Evolutionary conservation across 2,113 vertebrate species (phyloP).

Genomic region (Ictalurus punctatus): DNA sequence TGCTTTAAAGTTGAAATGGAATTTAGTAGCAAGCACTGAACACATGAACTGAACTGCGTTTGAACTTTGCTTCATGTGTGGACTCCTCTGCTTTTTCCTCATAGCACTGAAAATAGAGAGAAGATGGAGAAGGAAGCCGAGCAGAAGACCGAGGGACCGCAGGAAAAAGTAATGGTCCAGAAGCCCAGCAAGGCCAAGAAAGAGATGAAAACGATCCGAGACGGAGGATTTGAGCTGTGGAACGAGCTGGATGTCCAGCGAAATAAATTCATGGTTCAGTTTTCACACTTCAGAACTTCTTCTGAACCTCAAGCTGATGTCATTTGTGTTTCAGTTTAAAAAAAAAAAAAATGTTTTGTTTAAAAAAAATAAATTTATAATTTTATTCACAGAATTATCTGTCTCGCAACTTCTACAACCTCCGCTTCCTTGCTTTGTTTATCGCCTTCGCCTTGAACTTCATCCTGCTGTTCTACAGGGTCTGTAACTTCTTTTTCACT

Average conservation of each 20-base stretch:
- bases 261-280: constrained; percentile 84
- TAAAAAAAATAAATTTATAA: background rate
- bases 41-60: background rate
- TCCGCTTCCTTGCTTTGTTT: constrained; percentile 88
- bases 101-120: constrained; percentile 83
- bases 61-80: background rate
- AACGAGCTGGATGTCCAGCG: constrained; percentile 88
- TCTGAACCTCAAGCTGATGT: background rate
- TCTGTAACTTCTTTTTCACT: constrained; percentile 44
- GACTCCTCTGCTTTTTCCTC: background rate
- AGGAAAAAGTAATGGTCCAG: constrained; percentile 48
- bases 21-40: background rate
- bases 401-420: constrained; percentile 92
- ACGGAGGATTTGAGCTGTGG: constrained; percentile 82
- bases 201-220: constrained; percentile 67
- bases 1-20: background rate
- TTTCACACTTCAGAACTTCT: background rate
- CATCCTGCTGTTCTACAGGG: constrained; percentile 92
- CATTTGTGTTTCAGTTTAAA: background rate
- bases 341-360: background rate
- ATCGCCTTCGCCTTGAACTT: constrained; percentile 92
- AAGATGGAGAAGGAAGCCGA: constrained; percentile 73
- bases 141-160: constrained; percentile 49
- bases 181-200: constrained; percentile 68
- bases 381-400: constrained; percentile 82